Evolutionary conservation across 1,140 invertebrate species (phyloP).

Genomic region (Euwallacea fornicatus): DNA sequence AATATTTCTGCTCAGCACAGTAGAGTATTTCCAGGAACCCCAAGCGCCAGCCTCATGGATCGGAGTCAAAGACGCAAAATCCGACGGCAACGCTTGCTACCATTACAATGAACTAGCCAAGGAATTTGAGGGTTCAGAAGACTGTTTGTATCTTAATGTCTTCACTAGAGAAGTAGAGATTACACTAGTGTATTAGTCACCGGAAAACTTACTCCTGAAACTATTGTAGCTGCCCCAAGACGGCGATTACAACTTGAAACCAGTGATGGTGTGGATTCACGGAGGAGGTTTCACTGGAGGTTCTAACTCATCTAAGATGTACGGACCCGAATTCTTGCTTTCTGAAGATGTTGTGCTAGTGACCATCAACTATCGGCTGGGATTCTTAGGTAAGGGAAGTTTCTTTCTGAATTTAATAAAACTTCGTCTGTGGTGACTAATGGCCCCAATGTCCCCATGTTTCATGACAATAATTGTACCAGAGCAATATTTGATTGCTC

Average conservation of each 20-base stretch:
- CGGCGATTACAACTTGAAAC: conserved; percentile 34
- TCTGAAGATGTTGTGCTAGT: conserved; percentile 59
- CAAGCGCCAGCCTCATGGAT: conserved; percentile 54
- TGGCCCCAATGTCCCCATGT: no score
- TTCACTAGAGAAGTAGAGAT: conserved; percentile 28
- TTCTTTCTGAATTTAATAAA: no score
- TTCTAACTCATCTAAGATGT: conserved; percentile 58
- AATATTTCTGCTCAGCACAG: neutral
- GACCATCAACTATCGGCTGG: conserved; percentile 57
- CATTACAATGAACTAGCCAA: conserved; percentile 28
- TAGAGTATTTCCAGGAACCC: conserved; percentile 54
- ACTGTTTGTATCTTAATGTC: conserved; percentile 43
- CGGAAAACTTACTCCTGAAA: no score
- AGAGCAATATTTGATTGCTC: no score
- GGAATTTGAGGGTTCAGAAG: conserved; percentile 36
- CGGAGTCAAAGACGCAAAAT: conserved; percentile 51
- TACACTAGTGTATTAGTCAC: neutral
- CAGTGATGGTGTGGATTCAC: conserved; percentile 70
- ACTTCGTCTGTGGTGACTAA: no score
- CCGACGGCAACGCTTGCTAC: conserved; percentile 53
- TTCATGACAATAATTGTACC: no score
- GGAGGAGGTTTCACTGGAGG: conserved; percentile 64
- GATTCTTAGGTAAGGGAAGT: conserved; percentile 45
- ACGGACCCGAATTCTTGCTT: conserved; percentile 66
- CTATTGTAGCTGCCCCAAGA: neutral